Base-by-base conservation (phyloP, 2,888 invertebrate genomes). In the Gibbula magus region DNA sequence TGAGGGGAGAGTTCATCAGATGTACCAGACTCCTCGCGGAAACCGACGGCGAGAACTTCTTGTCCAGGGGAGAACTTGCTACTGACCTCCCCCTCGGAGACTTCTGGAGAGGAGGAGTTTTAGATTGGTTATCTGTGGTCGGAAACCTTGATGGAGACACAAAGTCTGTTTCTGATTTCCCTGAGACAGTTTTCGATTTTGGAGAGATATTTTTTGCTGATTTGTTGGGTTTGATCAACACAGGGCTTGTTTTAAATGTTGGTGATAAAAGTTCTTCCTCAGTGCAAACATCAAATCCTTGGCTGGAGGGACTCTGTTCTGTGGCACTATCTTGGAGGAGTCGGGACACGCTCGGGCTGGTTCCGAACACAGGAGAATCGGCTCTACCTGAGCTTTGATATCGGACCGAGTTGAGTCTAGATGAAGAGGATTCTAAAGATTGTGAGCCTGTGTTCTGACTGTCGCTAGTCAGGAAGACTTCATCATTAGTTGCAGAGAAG, bases 1-100 rank as follows among this genome's bases (percentile, higher is more conserved):
- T 67, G 8, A 90, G 75, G 13, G 90, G 90, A 16, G 90, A 90
- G 78, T 88, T 86, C 80, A 90, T 89, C 20, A 90, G 79, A 77
- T 88, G 88, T 81, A 88, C 85, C 29, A 90, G 83, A 79, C 89
- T 88, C 76, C 85, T 86, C 3, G 88, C 87, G 1, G 89, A 87
- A 0, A 90, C 86, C 80, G 78, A 85, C 7, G 89, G 90, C 2
- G 90, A 89, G 78, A 81, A 89, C 73, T 88, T 88, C 75, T 82
- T 84, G 7, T 76, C 74, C 20, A 73, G 77, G 13, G 86, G 85
- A 8, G 87, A 85, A 22, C 77, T 61, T 53, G 39, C 18, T 2
- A 32, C 29, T 25, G 74, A 56, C 35, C 32, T 29, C 32, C 29
- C 51, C 56, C 20, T 51, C n/a, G 66, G 13, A 8, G 56, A 53